phyloP scores from a whole-genome alignment of 2,888 invertebrate species.

The Dynastes grantii region DNA sequence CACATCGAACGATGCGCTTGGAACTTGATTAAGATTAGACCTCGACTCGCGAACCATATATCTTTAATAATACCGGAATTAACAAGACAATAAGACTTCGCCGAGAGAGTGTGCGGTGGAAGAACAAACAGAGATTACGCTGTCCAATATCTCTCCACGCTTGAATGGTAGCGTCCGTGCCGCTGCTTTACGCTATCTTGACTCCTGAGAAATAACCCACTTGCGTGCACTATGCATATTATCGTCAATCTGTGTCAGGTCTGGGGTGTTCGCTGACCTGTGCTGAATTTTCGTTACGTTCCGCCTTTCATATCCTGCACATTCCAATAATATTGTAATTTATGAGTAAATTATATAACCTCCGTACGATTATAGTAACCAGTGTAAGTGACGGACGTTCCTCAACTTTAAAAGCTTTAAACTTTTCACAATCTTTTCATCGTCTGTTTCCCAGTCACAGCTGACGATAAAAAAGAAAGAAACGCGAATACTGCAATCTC shows the following conservation, averaged over 20 bases:
- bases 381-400: too few relatives aligned
- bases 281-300: slow-evolving; percentile 27
- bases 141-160: slow-evolving; percentile 40
- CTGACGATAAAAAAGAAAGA: too few relatives aligned
- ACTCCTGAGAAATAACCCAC: slow-evolving; percentile 42
- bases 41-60: slow-evolving; percentile 24
- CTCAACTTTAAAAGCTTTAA: too few relatives aligned
- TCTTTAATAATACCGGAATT: slow-evolving; percentile 47
- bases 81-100: slow-evolving; percentile 41
- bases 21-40: slow-evolving; percentile 40
- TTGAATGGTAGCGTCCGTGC: slow-evolving; percentile 35
- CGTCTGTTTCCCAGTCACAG: too few relatives aligned
- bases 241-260: slow-evolving; percentile 47
- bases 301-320: slow-evolving; percentile 6
- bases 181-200: slow-evolving; percentile 30
- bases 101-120: slow-evolving; percentile 9
- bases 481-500: too few relatives aligned
- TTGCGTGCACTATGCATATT: slow-evolving; percentile 42
- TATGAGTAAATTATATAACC: neutral
- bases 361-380: neutral
- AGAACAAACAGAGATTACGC: slow-evolving; percentile 44
- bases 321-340: slow-evolving; percentile 1
- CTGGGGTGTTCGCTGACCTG: slow-evolving; percentile 37
- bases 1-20: slow-evolving; percentile 25
- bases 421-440: too few relatives aligned